Evolutionary conservation across 2,797 vertebrate genomes (phyloP).

Genomic region (Tenualosa thibaudeaui): DNA sequence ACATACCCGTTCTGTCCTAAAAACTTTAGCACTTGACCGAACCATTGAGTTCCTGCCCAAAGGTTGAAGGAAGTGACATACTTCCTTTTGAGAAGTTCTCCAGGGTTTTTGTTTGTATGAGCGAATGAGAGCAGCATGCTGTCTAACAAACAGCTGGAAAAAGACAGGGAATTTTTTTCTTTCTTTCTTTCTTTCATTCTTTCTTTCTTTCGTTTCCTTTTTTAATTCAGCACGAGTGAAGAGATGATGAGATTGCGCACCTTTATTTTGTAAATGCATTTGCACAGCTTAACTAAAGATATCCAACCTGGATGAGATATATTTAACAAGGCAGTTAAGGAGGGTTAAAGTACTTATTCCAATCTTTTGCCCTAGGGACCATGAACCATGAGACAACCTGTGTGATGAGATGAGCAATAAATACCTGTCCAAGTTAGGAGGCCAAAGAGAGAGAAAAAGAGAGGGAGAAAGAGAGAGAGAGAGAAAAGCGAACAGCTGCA

Average conservation of each 20-base stretch:
- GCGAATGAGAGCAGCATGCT: conserved; percentile 67
- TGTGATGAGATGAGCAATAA: conserved; percentile 78
- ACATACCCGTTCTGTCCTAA: conserved; percentile 66
- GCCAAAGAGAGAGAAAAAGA: conserved; percentile 58
- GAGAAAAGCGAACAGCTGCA: conserved; percentile 67
- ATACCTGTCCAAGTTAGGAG: conserved; percentile 75
- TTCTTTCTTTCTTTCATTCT: conserved; percentile 45
- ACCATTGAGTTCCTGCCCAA: conserved; percentile 70
- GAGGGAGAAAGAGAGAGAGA: conserved; percentile 36
- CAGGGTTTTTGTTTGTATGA: conserved; percentile 67
- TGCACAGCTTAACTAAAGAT: conserved; percentile 83
- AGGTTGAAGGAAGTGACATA: conserved; percentile 69
- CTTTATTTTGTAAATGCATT: conserved; percentile 70
- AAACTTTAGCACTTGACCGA: conserved; percentile 69
- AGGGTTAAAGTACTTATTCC: conserved; percentile 70
- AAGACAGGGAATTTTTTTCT: conserved; percentile 67
- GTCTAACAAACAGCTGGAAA: conserved; percentile 70
- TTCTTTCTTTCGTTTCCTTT: conserved; percentile 50
- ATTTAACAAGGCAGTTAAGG: conserved; percentile 64
- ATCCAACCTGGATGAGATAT: conserved; percentile 66
- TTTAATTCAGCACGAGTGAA: conserved; percentile 62
- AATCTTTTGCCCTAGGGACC: conserved; percentile 70
- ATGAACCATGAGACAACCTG: conserved; percentile 71
- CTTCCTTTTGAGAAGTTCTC: conserved; percentile 71
- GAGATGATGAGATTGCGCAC: conserved; percentile 68